phyloP scores from a whole-genome alignment of 2,888 invertebrate genomes.

The Epirrhoe alternata region DNA sequence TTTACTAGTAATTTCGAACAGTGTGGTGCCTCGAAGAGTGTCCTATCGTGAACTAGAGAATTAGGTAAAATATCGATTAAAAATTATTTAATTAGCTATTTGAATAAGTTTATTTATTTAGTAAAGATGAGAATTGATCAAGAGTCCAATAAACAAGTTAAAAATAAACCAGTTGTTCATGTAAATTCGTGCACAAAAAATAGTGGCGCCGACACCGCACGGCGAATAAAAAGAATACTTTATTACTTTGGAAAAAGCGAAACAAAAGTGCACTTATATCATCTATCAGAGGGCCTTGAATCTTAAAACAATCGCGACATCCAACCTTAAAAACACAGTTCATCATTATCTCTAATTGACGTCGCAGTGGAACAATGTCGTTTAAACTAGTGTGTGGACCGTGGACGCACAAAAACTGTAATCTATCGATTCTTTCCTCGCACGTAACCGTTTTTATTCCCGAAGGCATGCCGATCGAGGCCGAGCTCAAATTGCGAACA shows the following conservation, averaged over 20 bases:
- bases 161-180: conserved; percentile 36
- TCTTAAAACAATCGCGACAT: conserved; percentile 59
- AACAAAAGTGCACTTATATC: conserved; percentile 41
- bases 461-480: conserved; percentile 71
- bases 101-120: too few species aligned
- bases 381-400: conserved; percentile 64
- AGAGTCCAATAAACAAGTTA: conserved; percentile 15
- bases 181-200: conserved; percentile 36
- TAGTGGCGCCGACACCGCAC: conserved; percentile 36
- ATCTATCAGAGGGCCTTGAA: conserved; percentile 53
- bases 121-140: neutral
- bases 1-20: too few species aligned
- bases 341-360: conserved; percentile 83
- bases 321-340: conserved; percentile 66
- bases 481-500: conserved; percentile 63
- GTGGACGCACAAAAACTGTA: conserved; percentile 67
- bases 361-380: conserved; percentile 73
- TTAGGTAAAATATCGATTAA: too few species aligned
- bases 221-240: conserved; percentile 33
- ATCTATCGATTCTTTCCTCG: conserved; percentile 78
- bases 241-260: conserved; percentile 37
- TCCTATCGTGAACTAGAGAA: too few species aligned
- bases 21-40: too few species aligned
- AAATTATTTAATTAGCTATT: too few species aligned
- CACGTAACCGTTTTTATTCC: conserved; percentile 73